phyloP scores from a whole-genome alignment of 1,140 invertebrate genomes.

The Lucilia cuprina region DNA sequence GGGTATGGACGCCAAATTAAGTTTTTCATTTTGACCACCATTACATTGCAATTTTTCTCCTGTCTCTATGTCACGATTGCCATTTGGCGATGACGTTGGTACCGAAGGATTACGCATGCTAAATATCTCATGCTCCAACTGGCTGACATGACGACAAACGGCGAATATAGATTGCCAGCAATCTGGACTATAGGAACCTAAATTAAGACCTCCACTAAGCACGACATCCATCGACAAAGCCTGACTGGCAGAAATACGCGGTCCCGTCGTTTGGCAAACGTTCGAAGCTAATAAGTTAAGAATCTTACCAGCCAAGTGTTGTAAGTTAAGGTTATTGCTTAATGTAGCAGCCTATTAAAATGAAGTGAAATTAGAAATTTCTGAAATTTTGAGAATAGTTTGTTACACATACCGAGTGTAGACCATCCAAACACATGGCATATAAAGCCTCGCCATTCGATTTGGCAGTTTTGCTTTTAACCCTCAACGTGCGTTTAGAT shows the following conservation, averaged over 20 bases:
- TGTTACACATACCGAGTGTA: slow-evolving; percentile 76
- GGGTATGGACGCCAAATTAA: slow-evolving; percentile 62
- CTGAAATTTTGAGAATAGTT: too few relatives aligned
- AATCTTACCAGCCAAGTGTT: slow-evolving; percentile 68
- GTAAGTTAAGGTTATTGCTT: slow-evolving; percentile 78
- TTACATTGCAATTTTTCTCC: slow-evolving; percentile 52
- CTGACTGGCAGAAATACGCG: slow-evolving; percentile 82
- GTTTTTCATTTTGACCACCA: slow-evolving; percentile 56
- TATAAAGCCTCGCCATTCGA: slow-evolving; percentile 75
- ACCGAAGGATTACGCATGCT: slow-evolving; percentile 69
- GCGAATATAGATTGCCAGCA: slow-evolving; percentile 94
- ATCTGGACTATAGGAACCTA: slow-evolving; percentile 88
- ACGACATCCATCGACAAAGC: slow-evolving; percentile 87
- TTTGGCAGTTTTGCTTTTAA: slow-evolving; percentile 67
- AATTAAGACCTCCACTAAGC: slow-evolving; percentile 78
- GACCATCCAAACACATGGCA: slow-evolving; percentile 84
- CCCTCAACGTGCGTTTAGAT: slow-evolving; percentile 65
- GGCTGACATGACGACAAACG: slow-evolving; percentile 89
- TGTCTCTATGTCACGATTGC: slow-evolving; percentile 63
- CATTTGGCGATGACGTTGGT: slow-evolving; percentile 60
- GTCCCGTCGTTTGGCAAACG: slow-evolving; percentile 66
- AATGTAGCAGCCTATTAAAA: slow-evolving; percentile 71
- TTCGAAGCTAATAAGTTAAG: slow-evolving; percentile 59
- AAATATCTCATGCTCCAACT: slow-evolving; percentile 86
- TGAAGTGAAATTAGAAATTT: not conserved